These are phyloP conservation scores for Coregonus suidteri DNA, from an alignment of 2,797 vertebrate species.

Conservation along the genomic window DNA sequence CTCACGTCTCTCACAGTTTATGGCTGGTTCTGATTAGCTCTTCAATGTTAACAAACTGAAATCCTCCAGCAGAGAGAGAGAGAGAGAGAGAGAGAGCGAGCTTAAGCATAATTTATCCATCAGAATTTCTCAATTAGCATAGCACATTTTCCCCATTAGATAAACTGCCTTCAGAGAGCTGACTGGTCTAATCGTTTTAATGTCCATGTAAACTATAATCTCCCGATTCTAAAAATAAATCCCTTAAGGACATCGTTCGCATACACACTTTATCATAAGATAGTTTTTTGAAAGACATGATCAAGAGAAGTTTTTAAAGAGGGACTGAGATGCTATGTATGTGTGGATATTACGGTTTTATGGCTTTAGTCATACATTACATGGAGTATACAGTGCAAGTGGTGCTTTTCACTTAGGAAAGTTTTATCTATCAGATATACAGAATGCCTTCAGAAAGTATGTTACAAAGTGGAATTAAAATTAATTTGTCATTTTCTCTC, in stretches of 20 bases:
- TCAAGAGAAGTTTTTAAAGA: conserved; percentile 71
- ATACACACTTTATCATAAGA: conserved; percentile 67
- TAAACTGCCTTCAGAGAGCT: conserved; percentile 82
- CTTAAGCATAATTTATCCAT: conserved; percentile 77
- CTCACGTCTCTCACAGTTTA: conserved; percentile 69
- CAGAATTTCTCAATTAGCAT: conserved; percentile 81
- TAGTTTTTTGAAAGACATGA: conserved; percentile 73
- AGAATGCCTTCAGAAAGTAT: not conserved
- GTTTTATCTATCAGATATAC: not conserved
- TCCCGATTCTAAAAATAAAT: conserved; percentile 79
- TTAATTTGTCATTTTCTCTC: too few species aligned
- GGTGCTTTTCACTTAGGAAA: not conserved
- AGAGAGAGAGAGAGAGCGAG: conserved; percentile 36
- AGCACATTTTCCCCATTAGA: conserved; percentile 81
- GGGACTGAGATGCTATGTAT: conserved; percentile 62
- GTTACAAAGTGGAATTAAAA: too few species aligned
- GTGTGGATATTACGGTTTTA: conserved; percentile 22
- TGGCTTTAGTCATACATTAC: conserved; percentile 27
- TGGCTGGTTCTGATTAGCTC: conserved; percentile 71
- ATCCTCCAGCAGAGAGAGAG: conserved; percentile 57
- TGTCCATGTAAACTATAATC: conserved; percentile 82
- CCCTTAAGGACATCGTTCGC: conserved; percentile 78
- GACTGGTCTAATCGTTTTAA: conserved; percentile 81
- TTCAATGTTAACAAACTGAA: conserved; percentile 76
- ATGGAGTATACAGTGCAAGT: conserved; percentile 26